Conservation (phyloP, 2,797 vertebrate genomes). For the Coilia nasus region DNA sequence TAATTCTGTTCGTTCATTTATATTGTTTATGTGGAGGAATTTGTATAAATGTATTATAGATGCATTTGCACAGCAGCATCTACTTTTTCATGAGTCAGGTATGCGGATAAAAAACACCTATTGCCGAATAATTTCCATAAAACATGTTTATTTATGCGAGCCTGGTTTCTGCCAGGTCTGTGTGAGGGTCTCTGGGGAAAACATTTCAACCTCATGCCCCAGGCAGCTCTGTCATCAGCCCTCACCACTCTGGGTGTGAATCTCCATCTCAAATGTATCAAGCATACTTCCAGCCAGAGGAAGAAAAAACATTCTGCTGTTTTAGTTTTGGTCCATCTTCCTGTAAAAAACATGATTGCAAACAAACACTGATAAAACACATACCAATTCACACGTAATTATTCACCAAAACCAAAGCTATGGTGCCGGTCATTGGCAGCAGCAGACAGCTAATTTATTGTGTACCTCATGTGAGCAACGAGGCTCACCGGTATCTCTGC, state of each 20-base stretch:
- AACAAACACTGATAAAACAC: too few species aligned
- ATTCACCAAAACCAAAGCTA: background rate
- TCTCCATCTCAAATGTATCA: slow-evolving; percentile 1
- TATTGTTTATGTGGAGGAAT: background rate
- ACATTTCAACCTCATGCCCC: slow-evolving; percentile 20
- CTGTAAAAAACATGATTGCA: background rate
- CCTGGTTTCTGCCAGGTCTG: slow-evolving; percentile 7
- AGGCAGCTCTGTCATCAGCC: slow-evolving; percentile 31
- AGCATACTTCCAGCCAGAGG: background rate
- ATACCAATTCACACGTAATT: too few species aligned
- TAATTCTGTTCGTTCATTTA: too few species aligned
- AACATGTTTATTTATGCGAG: slow-evolving; percentile 11
- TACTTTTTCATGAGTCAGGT: background rate
- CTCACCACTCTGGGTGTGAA: slow-evolving; percentile 18
- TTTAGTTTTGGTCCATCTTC: background rate
- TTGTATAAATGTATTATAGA: background rate
- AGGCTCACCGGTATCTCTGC: slow-evolving; percentile 8
- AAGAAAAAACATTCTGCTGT: background rate
- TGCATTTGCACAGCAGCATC: background rate
- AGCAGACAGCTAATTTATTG: slow-evolving; percentile 29
- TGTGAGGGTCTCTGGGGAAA: background rate
- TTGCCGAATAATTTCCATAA: slow-evolving; percentile 1
- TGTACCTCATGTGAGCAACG: slow-evolving; percentile 19
- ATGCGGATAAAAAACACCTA: background rate
- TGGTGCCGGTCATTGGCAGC: background rate